Conservation (phyloP, 2,888 invertebrate species). For the Brachyopa scutellaris region DNA sequence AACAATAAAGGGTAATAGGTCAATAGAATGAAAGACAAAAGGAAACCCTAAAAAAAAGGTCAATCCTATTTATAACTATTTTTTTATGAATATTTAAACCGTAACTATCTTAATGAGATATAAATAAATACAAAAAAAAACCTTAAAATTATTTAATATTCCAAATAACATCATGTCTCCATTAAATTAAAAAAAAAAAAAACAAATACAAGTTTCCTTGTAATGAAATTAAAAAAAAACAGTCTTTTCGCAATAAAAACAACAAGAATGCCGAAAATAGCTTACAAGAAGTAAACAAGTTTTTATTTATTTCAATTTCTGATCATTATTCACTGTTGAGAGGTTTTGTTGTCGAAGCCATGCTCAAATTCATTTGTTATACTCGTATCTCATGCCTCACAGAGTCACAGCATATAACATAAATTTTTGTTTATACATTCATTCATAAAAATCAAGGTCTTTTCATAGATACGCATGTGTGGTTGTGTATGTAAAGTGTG, state of each 20-base stretch:
- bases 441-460: conserved; percentile 57
- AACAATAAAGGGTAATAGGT: too few relatives aligned
- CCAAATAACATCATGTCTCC: neutral
- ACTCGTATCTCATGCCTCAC: conserved; percentile 6
- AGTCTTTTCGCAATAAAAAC: conserved; percentile 2
- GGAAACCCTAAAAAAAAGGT: neutral
- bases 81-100: neutral
- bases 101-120: neutral
- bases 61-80: too few relatives aligned
- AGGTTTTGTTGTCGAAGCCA: conserved; percentile 22
- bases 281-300: conserved; percentile 1
- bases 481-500: too few relatives aligned
- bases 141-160: neutral
- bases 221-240: too few relatives aligned
- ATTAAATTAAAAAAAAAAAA: too few relatives aligned
- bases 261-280: neutral
- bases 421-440: neutral
- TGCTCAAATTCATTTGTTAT: conserved; percentile 31
- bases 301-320: conserved; percentile 4
- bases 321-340: conserved; percentile 8
- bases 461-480: conserved; percentile 17
- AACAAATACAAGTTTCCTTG: conserved; percentile 1
- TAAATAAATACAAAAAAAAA: neutral
- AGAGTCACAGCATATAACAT: conserved; percentile 3
- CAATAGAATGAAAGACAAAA: too few relatives aligned